Conservation (phyloP, 2,888 invertebrate genomes). For the Pheosia tremula region DNA sequence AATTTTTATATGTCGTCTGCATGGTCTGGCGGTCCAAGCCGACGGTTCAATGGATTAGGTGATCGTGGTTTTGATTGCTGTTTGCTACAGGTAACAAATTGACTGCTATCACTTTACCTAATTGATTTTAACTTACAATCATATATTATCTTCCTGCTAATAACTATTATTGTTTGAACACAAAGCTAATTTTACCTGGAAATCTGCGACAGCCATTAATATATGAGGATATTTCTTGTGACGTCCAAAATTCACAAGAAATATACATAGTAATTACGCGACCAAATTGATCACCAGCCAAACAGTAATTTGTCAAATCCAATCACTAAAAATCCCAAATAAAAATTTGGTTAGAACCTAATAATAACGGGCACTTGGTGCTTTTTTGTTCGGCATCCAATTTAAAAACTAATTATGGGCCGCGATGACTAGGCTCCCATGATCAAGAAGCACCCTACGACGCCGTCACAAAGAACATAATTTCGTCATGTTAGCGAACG, state of each 20-base stretch:
- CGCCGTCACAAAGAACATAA: slow-evolving; percentile 72
- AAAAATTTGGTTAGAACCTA: slow-evolving; percentile 64
- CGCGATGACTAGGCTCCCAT: slow-evolving; percentile 74
- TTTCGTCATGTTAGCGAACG: slow-evolving; percentile 75
- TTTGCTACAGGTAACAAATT: too few relatives aligned
- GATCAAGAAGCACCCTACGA: slow-evolving; percentile 70
- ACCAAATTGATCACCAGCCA: slow-evolving; percentile 61
- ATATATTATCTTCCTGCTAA: too few relatives aligned
- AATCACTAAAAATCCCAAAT: slow-evolving; percentile 69
- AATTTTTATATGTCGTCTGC: too few relatives aligned
- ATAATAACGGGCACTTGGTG: slow-evolving; percentile 74
- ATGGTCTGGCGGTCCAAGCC: too few relatives aligned
- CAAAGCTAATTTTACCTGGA: too few relatives aligned
- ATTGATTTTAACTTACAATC: too few relatives aligned
- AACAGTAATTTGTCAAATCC: slow-evolving; percentile 78
- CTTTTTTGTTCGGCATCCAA: slow-evolving; percentile 76
- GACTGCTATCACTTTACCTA: too few relatives aligned
- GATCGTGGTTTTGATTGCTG: too few relatives aligned
- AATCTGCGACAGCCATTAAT: too few relatives aligned
- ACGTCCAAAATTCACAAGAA: slow-evolving; percentile 36
- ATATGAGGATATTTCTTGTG: not conserved
- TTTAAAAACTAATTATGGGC: slow-evolving; percentile 82
- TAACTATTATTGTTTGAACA: too few relatives aligned
- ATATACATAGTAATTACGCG: slow-evolving; percentile 51
- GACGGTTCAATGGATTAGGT: too few relatives aligned